Evolutionary conservation across 2,797 vertebrate species (phyloP).

Genomic region (Labroides dimidiatus): DNA sequence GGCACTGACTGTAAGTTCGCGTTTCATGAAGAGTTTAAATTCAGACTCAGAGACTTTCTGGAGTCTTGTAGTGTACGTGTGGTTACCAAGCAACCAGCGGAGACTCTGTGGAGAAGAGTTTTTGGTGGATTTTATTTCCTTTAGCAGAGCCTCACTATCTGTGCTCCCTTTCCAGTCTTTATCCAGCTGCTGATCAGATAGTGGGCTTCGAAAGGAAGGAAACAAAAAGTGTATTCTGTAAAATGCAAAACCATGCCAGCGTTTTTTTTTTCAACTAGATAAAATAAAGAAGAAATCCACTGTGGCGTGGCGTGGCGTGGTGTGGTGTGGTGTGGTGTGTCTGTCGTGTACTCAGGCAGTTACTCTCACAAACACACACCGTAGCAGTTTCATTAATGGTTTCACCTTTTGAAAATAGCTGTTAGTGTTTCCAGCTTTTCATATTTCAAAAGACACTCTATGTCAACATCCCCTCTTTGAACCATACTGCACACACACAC

Average conservation of each 20-base stretch:
- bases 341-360: background rate
- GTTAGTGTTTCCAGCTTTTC: slow-evolving; percentile 26
- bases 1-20: background rate
- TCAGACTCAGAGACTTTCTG: background rate
- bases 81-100: slow-evolving; percentile 8
- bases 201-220: background rate
- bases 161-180: background rate
- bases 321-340: slow-evolving; percentile 6
- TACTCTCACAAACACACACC: background rate
- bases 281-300: background rate
- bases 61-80: background rate
- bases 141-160: background rate
- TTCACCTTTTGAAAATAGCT: slow-evolving; percentile 28
- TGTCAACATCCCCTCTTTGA: slow-evolving; percentile 28
- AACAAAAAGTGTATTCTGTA: background rate
- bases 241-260: background rate
- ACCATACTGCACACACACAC: background rate
- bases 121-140: background rate
- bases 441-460: slow-evolving; percentile 6
- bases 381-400: slow-evolving; percentile 21
- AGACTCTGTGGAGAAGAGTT: background rate
- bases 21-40: background rate
- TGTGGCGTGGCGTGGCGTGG: background rate
- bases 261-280: background rate
- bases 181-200: slow-evolving; percentile 1